A percentile compares a stretch with the other conserved stretches of the same genome.
Evolutionary conservation across 2,888 invertebrate species (phyloP).

Genomic region (Apodemia zela): DNA sequence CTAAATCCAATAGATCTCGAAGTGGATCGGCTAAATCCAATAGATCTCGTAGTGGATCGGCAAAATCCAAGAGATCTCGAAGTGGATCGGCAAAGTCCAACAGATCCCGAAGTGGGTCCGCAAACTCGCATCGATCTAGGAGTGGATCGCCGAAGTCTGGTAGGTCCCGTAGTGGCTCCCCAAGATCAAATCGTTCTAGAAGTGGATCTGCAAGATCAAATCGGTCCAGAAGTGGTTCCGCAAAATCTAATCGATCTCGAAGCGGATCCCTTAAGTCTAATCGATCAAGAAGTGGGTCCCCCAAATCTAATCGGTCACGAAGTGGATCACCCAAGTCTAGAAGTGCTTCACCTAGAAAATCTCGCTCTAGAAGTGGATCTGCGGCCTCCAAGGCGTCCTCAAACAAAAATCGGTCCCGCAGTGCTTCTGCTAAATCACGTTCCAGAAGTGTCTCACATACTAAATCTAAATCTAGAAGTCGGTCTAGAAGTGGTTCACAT

Average conservation of each 20-base stretch:
- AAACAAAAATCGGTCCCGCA: conserved; percentile 26
- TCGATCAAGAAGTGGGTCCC: not conserved
- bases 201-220: conserved; percentile 35
- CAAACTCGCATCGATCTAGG: conserved; percentile 15
- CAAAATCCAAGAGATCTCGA: conserved; percentile 31
- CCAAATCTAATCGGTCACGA: conserved; percentile 34
- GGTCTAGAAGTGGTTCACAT: conserved; percentile 42
- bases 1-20: conserved; percentile 34
- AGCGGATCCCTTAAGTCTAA: conserved; percentile 39
- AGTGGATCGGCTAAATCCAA: conserved; percentile 35
- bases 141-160: conserved; percentile 26
- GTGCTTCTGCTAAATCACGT: conserved; percentile 36
- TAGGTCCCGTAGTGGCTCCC: conserved; percentile 42
- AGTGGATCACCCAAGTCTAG: conserved; percentile 36
- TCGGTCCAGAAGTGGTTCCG: conserved; percentile 40
- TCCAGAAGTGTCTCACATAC: conserved; percentile 41
- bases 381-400: conserved; percentile 30
- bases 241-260: conserved; percentile 31
- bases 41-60: conserved; percentile 39
- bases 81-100: conserved; percentile 38
- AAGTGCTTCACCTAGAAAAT: conserved; percentile 39
- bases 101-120: conserved; percentile 38
- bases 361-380: conserved; percentile 41
- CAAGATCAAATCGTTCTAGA: conserved; percentile 34
- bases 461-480: conserved; percentile 26